Conservation (phyloP, 2,888 invertebrate species). For the Platycheirus albimanus region DNA sequence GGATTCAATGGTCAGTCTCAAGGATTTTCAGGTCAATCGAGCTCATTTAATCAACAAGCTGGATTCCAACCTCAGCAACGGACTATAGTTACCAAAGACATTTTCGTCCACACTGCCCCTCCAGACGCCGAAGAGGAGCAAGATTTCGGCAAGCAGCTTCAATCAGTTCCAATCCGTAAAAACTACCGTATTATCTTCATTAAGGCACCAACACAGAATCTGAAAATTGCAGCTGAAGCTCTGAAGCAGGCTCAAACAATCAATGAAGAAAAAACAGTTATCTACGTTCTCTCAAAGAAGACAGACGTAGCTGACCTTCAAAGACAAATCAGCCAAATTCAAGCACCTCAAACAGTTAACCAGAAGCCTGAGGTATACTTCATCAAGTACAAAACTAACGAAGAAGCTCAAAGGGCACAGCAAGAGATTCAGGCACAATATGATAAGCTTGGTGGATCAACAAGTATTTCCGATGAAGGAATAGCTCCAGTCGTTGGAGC, state of each 20-base stretch:
- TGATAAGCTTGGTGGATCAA: constrained; percentile 81
- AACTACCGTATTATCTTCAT: constrained; percentile 82
- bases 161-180: constrained; percentile 79
- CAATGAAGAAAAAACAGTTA: constrained; percentile 82
- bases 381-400: constrained; percentile 82
- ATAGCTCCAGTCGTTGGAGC: constrained; percentile 77
- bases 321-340: constrained; percentile 87
- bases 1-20: constrained; percentile 1
- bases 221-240: constrained; percentile 81
- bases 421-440: constrained; percentile 82
- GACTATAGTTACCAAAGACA: constrained; percentile 80
- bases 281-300: constrained; percentile 82
- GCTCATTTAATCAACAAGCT: constrained; percentile 26
- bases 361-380: constrained; percentile 82
- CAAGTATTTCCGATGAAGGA: constrained; percentile 81
- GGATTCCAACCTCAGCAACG: constrained; percentile 8
- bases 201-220: constrained; percentile 82
- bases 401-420: constrained; percentile 81
- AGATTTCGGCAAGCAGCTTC: constrained; percentile 69
- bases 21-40: neutral
- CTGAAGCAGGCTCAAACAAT: constrained; percentile 78
- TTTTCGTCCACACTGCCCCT: constrained; percentile 81
- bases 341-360: constrained; percentile 78
- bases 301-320: constrained; percentile 79
- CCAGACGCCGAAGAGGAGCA: constrained; percentile 79